Conservation (phyloP, 1,140 invertebrate genomes). For the Cyclargus thomasi region DNA sequence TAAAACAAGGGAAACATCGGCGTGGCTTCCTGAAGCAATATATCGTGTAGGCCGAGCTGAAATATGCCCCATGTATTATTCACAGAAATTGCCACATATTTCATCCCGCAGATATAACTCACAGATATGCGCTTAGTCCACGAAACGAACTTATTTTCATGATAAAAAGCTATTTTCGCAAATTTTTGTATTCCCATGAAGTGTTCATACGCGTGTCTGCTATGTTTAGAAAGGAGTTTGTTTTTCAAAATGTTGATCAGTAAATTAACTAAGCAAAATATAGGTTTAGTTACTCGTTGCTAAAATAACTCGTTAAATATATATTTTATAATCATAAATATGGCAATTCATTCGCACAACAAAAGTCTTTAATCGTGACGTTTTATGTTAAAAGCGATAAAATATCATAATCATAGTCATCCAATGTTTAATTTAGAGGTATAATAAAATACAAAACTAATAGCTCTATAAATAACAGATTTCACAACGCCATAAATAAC, state of each 20-base stretch:
- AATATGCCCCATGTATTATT: conserved; percentile 75
- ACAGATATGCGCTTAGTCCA: conserved; percentile 46
- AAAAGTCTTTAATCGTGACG: too few relatives aligned
- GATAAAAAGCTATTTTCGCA: conserved; percentile 19
- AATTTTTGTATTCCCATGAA: conserved; percentile 4
- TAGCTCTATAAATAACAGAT: neutral
- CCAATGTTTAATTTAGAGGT: neutral
- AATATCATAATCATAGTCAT: neutral
- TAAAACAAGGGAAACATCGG: conserved; percentile 27
- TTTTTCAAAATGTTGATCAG: too few relatives aligned
- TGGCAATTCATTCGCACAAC: too few relatives aligned
- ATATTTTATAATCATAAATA: too few relatives aligned
- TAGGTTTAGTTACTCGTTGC: too few relatives aligned
- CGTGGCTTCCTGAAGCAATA: conserved; percentile 27
- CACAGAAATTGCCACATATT: conserved; percentile 76
- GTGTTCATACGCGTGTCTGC: neutral
- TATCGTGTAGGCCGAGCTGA: conserved; percentile 36
- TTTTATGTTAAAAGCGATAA: neutral
- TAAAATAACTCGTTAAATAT: too few relatives aligned
- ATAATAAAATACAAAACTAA: conserved; percentile 14
- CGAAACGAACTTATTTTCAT: conserved; percentile 19
- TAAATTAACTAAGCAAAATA: too few relatives aligned
- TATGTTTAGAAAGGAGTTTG: too few relatives aligned
- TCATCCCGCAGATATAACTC: conserved; percentile 71
- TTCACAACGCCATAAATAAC: neutral